phyloP scores from a whole-genome alignment of 2,888 invertebrate genomes.

The Cheilosia grossa region DNA sequence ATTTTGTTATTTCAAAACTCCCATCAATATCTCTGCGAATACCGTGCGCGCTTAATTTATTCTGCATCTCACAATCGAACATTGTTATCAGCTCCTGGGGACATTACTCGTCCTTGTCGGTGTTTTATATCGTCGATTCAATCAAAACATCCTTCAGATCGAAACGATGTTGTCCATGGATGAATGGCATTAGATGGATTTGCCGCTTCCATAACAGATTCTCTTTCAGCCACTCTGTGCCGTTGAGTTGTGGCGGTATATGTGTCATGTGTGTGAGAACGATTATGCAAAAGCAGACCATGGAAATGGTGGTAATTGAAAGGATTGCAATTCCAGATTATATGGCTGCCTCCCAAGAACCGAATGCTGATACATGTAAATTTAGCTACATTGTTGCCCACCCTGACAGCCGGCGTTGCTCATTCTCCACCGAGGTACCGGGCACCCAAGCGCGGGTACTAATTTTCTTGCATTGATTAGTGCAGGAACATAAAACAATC shows the following conservation, averaged over 20 bases:
- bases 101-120: conserved; percentile 34
- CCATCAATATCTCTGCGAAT: conserved; percentile 1
- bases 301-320: conserved; percentile 26
- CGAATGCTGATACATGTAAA: conserved; percentile 8
- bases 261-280: conserved; percentile 9
- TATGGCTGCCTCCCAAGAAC: background rate
- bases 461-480: conserved; percentile 28
- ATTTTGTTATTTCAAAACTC: conserved; percentile 21
- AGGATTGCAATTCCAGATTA: conserved; percentile 36
- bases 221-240: background rate
- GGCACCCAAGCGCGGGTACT: conserved; percentile 2
- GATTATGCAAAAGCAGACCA: conserved; percentile 54
- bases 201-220: conserved; percentile 22
- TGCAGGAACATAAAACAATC: conserved; percentile 7
- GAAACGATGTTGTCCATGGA: conserved; percentile 55
- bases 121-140: conserved; percentile 48
- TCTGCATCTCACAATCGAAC: conserved; percentile 25
- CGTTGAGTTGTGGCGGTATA: too few species aligned
- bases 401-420: too few species aligned
- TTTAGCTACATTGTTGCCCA: too few species aligned
- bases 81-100: conserved; percentile 16
- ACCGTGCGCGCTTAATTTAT: conserved; percentile 43
- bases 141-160: conserved; percentile 50
- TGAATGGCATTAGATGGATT: conserved; percentile 52
- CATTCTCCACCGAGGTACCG: too few species aligned